Evolutionary conservation across 2,888 invertebrate species (phyloP).

Genomic region (Brachylomia viminalis): DNA sequence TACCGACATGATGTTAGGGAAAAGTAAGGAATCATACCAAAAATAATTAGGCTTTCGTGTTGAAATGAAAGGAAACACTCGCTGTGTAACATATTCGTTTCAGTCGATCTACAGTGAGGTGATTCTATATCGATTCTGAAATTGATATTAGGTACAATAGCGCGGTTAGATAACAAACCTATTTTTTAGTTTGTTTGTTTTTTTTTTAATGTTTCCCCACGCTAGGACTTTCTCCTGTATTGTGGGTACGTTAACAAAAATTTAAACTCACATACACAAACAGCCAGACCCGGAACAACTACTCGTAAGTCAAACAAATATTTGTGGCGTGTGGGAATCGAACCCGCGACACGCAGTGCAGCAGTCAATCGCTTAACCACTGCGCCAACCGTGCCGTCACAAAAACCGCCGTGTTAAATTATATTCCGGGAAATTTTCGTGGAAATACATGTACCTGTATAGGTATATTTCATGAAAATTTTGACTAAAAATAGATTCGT

Average conservation of each 20-base stretch:
- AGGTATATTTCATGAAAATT: background rate
- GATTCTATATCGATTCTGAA: constrained; percentile 13
- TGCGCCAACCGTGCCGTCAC: too few relatives aligned
- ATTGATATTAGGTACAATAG: background rate
- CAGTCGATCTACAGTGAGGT: background rate
- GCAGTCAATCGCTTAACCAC: too few relatives aligned
- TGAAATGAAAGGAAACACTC: constrained; percentile 22
- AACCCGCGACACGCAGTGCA: too few relatives aligned
- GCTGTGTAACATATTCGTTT: constrained; percentile 7
- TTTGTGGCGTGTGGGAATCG: too few relatives aligned
- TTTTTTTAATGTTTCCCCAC: too few relatives aligned
- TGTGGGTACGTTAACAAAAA: too few relatives aligned
- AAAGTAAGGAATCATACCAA: constrained; percentile 13
- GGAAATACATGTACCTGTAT: background rate
- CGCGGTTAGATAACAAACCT: background rate
- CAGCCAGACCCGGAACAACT: too few relatives aligned
- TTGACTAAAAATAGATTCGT: background rate
- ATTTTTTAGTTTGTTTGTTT: background rate
- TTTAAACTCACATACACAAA: too few relatives aligned
- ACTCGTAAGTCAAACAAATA: too few relatives aligned
- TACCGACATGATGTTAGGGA: constrained; percentile 1
- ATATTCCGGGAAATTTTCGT: background rate
- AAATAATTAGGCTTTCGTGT: constrained; percentile 12
- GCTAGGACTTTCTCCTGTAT: too few relatives aligned
- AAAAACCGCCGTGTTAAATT: too few relatives aligned